phyloP scores from a whole-genome alignment of 2,113 vertebrate genomes.

The Trematomus loennbergii region DNA sequence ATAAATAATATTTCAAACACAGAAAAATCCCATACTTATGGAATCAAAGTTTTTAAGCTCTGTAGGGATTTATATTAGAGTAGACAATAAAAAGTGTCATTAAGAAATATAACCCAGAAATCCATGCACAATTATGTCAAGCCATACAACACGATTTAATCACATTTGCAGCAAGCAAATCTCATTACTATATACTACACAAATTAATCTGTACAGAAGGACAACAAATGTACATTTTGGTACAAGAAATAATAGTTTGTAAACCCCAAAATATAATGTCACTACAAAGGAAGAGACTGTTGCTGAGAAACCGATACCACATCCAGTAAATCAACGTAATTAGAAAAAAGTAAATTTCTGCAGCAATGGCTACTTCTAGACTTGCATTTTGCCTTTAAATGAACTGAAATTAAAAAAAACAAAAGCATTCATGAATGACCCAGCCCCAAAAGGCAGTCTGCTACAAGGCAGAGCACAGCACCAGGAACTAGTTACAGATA shows the following conservation, averaged over 20 bases:
- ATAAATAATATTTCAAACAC: constrained; percentile 11
- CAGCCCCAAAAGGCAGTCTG: constrained; percentile 42
- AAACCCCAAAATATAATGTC: background rate
- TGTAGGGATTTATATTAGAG: background rate
- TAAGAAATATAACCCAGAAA: constrained; percentile 13
- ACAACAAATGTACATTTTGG: constrained; percentile 14
- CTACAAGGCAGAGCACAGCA: constrained; percentile 35
- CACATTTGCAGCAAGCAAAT: constrained; percentile 14
- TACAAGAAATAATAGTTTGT: constrained; percentile 24
- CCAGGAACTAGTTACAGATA: constrained; percentile 22
- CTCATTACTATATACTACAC: background rate
- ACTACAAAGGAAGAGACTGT: too few species aligned
- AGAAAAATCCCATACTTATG: constrained; percentile 2
- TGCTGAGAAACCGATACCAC: background rate
- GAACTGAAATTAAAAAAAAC: constrained; percentile 6
- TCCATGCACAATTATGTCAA: background rate
- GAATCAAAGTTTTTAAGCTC: background rate
- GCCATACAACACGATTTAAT: background rate
- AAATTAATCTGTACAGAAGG: constrained; percentile 38
- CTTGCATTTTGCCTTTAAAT: constrained; percentile 19
- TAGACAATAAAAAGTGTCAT: background rate
- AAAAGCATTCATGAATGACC: background rate
- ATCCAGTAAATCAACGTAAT: background rate
- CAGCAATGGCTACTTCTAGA: constrained; percentile 11
- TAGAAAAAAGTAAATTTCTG: background rate